Evolutionary conservation across 53 echinoderm and acorn worm genomes (phyloP), one percentile per base, ranked within the genome.

Genomic region (Apostichopus leukothele): DNA sequence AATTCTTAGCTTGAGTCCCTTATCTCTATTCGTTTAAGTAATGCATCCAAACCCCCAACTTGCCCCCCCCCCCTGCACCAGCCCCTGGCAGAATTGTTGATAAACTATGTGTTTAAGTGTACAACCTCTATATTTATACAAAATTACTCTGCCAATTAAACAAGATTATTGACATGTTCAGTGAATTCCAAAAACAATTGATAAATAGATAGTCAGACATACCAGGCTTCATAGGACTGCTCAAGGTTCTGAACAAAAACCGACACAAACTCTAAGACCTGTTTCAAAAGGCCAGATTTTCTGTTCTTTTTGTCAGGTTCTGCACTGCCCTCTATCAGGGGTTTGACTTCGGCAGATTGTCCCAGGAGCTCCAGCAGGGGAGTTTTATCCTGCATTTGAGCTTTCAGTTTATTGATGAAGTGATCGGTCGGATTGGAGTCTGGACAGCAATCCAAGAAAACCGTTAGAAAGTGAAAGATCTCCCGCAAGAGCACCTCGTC

Each of bases 401-500:
- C 89, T 75, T 81, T 95, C 51, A 97, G 86, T 91, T 94, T 95
- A 75, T 90, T 91, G 9, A 95, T 75, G 88, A 97, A 89, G 53
- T 81, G 81, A 77, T 97, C 93, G 12, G 83, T 76, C 75, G 92
- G 79, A 6, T 90, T 75, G 1, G 91, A 91, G 74, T 27, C 14
- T 0, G 88, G 74, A 50, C 55, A 77, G 53, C 93, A 92, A 39
- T 68, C 88, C 91, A 97, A 78, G n/a, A 97, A 89, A 21, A 89
- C 88, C 52, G 90, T 86, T 18, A 97, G 67, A 75, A 97, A 90
- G 53, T 90, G 61, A 11, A 97, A 76, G 1, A 97, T 89, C 89
- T 94, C 93, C 18, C 91, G 84, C 13, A 97, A 90, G 63, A 97
- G 93, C 0, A 86, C 76, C 83, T 95, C 92, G 75, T 97, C 97